Percentiles rank a stretch among this genome's conserved stretches.
These are phyloP conservation scores for Pseudopleuronectes americanus DNA, from an alignment of 2,797 vertebrate genomes.

Conservation along the genomic window DNA sequence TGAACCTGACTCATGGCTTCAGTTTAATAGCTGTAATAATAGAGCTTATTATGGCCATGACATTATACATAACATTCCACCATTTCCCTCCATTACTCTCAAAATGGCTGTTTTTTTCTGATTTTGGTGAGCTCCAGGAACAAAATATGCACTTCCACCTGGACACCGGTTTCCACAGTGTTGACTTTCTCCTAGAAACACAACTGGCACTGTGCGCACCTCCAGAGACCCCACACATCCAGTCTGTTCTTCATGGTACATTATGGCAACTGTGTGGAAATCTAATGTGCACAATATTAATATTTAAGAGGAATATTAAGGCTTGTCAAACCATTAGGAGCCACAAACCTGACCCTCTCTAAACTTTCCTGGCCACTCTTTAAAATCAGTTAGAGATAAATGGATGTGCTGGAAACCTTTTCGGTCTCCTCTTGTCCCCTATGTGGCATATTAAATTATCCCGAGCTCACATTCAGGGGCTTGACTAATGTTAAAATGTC, in stretches of 20 bases:
- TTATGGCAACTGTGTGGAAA: constrained; percentile 74
- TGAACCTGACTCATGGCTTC: constrained; percentile 60
- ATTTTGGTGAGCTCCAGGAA: constrained; percentile 9
- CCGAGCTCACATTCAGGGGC: constrained; percentile 65
- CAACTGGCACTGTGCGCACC: constrained; percentile 44
- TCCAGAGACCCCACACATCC: constrained; percentile 55
- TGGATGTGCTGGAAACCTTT: constrained; percentile 60
- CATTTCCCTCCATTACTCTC: constrained; percentile 38
- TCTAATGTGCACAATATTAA: constrained; percentile 73
- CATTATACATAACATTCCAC: constrained; percentile 63
- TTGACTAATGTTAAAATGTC: constrained; percentile 80
- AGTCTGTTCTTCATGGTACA: constrained; percentile 73
- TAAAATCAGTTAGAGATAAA: constrained; percentile 71
- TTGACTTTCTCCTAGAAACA: constrained; percentile 48
- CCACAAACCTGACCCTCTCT: constrained; percentile 69
- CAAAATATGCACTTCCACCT: constrained; percentile 36
- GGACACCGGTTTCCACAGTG: constrained; percentile 27
- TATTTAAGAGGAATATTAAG: constrained; percentile 76
- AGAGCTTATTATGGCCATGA: constrained; percentile 61
- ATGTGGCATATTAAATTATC: constrained; percentile 76
- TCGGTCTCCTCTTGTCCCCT: constrained; percentile 43
- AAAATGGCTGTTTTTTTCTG: constrained; percentile 32
- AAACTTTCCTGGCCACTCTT: constrained; percentile 74
- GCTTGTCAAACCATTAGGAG: constrained; percentile 69
- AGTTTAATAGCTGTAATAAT: constrained; percentile 66